phyloP scores from a whole-genome alignment of 2,888 invertebrate species.

The Phalera bucephala region DNA sequence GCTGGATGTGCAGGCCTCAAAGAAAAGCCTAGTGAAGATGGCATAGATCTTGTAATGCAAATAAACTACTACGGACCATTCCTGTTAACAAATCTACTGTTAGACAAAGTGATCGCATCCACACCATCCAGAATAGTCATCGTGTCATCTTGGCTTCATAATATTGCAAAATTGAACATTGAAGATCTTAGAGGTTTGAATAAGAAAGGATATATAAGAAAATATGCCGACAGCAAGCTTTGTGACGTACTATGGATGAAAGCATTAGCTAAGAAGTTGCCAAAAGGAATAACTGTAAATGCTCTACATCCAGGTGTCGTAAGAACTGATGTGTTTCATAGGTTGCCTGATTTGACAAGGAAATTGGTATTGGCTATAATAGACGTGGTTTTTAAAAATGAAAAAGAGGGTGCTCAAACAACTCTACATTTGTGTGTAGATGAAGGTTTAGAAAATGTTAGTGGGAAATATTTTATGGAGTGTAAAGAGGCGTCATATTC shows the following conservation, averaged over 20 bases:
- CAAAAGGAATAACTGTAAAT: constrained; percentile 87
- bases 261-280: constrained; percentile 60
- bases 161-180: constrained; percentile 73
- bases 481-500: constrained; percentile 84
- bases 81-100: constrained; percentile 86
- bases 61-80: constrained; percentile 89
- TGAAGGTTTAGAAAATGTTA: constrained; percentile 85
- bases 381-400: constrained; percentile 85
- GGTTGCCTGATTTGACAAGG: constrained; percentile 53
- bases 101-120: constrained; percentile 66
- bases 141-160: constrained; percentile 62
- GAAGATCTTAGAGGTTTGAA: constrained; percentile 37
- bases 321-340: constrained; percentile 89
- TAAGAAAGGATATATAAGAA: constrained; percentile 50
- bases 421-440: constrained; percentile 88
- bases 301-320: constrained; percentile 93
- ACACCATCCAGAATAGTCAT: constrained; percentile 68
- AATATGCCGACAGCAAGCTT: constrained; percentile 72
- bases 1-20: constrained; percentile 75
- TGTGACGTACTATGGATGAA: constrained; percentile 65
- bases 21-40: constrained; percentile 78
- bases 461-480: constrained; percentile 91
- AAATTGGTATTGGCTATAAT: constrained; percentile 80
- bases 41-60: constrained; percentile 84
- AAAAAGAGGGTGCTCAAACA: constrained; percentile 91